phyloP scores from a whole-genome alignment of 2,113 vertebrate species.

The Leuciscus idus region DNA sequence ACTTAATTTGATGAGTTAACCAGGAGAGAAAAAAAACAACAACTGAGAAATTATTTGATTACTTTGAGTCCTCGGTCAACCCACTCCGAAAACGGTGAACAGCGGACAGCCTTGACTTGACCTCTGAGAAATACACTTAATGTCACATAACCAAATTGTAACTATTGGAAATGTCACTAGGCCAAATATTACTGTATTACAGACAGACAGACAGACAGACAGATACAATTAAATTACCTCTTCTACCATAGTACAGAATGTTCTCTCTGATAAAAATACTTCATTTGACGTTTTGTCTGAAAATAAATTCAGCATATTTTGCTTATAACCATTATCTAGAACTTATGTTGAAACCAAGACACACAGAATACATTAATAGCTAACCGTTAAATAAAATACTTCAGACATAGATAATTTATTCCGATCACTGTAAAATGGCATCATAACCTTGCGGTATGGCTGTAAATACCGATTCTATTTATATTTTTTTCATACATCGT shows the following conservation, averaged over 20 bases:
- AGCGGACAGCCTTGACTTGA: not conserved
- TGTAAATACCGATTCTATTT: not conserved
- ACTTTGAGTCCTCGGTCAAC: not conserved
- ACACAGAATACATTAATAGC: not conserved
- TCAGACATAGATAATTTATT: not conserved
- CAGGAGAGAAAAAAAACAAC: not conserved
- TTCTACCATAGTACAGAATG: not conserved
- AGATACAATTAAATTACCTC: not conserved
- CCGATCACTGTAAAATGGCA: not conserved
- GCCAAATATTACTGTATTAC: not conserved
- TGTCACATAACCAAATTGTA: not conserved
- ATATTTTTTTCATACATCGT: not conserved
- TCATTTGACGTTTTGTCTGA: not conserved
- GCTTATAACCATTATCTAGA: not conserved
- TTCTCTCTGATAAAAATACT: not conserved
- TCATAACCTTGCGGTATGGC: not conserved
- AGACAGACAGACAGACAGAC: not conserved
- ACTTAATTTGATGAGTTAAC: not conserved
- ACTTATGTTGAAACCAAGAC: not conserved
- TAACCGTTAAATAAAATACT: not conserved
- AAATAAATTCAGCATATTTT: not conserved
- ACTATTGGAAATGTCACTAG: not conserved
- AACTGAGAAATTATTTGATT: constrained; percentile 1
- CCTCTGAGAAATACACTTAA: not conserved
- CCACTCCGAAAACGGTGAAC: not conserved